Percentiles rank a stretch among this genome's conserved stretches.
Evolutionary conservation across 2,888 invertebrate genomes (phyloP).

Genomic region (Netelia melanura): DNA sequence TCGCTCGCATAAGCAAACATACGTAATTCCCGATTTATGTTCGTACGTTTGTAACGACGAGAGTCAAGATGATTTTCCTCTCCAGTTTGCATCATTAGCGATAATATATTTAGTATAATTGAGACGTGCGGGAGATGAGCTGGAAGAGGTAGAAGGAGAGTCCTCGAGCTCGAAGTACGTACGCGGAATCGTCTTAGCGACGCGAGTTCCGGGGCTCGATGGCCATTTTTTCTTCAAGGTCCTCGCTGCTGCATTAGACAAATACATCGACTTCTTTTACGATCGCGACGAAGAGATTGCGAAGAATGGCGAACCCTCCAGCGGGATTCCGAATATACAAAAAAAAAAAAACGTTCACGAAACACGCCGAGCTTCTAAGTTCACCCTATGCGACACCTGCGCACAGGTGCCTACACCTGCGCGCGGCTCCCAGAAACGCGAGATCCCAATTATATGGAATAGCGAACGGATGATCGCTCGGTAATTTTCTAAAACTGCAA

Average conservation of each 20-base stretch:
- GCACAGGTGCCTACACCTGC: slow-evolving; percentile 61
- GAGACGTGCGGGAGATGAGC: slow-evolving; percentile 18
- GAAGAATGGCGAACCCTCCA: neutral
- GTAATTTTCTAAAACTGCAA: slow-evolving; percentile 48
- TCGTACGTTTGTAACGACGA: neutral
- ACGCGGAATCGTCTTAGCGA: neutral
- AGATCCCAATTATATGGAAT: slow-evolving; percentile 32
- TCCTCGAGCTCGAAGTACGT: slow-evolving; percentile 21
- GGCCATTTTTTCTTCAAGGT: slow-evolving; percentile 11
- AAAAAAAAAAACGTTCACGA: neutral
- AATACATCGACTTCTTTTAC: neutral
- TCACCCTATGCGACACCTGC: slow-evolving; percentile 59
- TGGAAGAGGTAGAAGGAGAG: slow-evolving; percentile 40
- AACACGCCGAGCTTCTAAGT: slow-evolving; percentile 15
- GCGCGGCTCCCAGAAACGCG: neutral
- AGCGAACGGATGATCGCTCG: slow-evolving; percentile 20
- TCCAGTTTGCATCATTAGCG: slow-evolving; percentile 22
- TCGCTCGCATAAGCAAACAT: neutral
- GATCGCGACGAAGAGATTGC: too few relatives aligned
- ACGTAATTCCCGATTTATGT: neutral
- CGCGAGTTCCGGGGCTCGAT: neutral
- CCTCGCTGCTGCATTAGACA: neutral
- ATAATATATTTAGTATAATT: slow-evolving; percentile 35
- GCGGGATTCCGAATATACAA: neutral
- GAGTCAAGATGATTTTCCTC: slow-evolving; percentile 27